Evolutionary conservation across 2,113 vertebrate genomes (phyloP).

Genomic region (Macrotus californicus): DNA sequence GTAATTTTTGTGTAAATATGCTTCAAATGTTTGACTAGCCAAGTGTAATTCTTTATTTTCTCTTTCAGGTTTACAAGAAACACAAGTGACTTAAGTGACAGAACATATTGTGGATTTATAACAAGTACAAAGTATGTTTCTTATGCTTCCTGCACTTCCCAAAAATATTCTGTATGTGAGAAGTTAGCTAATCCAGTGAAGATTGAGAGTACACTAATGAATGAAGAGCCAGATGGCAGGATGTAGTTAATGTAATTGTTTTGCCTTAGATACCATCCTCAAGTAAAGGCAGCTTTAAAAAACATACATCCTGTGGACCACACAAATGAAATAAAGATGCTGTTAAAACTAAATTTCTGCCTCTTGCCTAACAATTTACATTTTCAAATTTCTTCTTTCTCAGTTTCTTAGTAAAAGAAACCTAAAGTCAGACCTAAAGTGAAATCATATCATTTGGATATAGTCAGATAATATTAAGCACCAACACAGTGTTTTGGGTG

Average conservation of each 20-base stretch:
- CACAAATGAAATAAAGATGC: not conserved
- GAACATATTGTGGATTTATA: not conserved
- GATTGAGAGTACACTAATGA: not conserved
- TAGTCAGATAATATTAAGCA: not conserved
- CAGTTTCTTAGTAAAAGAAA: not conserved
- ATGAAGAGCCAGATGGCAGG: not conserved
- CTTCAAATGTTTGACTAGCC: not conserved
- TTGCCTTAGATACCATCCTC: not conserved
- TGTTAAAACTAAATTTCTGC: not conserved
- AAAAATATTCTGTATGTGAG: rapidly evolving
- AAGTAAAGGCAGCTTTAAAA: not conserved
- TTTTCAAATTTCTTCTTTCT: not conserved
- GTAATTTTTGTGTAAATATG: not conserved
- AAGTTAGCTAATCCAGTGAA: slow-evolving; percentile 22
- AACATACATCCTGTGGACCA: not conserved
- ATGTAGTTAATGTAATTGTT: not conserved
- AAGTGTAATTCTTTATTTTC: not conserved
- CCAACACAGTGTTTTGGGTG: not conserved
- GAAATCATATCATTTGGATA: not conserved
- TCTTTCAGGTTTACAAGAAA: slow-evolving; percentile 27
- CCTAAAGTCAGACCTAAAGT: not conserved
- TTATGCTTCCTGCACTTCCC: rapidly evolving
- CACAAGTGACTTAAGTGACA: not conserved
- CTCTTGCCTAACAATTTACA: not conserved
- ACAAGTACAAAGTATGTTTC: rapidly evolving